Conservation (phyloP, 1,140 invertebrate genomes). For the Diploscapter pachys region DNA sequence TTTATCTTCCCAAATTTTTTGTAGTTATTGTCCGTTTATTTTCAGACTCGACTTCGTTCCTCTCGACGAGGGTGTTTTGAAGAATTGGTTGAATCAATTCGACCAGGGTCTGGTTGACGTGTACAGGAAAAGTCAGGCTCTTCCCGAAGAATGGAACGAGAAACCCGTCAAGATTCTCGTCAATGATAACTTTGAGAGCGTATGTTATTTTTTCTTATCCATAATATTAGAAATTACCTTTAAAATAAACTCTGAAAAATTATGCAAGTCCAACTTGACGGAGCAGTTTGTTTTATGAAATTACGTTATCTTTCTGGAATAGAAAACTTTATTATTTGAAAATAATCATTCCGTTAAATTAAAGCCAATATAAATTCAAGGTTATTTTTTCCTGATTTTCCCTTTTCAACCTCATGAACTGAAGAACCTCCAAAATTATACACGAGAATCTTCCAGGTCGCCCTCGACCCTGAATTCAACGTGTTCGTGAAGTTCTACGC, state of each 20-base stretch:
- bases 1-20: too few species aligned
- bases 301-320: not conserved
- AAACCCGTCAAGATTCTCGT: constrained; percentile 1
- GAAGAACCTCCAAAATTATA: not conserved
- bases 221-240: not conserved
- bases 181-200: constrained; percentile 14
- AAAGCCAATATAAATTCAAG: too few species aligned
- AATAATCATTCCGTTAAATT: too few species aligned
- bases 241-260: not conserved
- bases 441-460: not conserved
- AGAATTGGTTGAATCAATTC: constrained; percentile 3
- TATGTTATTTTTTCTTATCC: not conserved
- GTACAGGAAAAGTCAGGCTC: not conserved
- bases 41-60: too few species aligned
- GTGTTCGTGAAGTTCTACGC: constrained; percentile 18
- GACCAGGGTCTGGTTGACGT: not conserved
- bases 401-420: not conserved
- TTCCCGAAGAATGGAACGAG: constrained; percentile 12
- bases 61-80: too few species aligned
- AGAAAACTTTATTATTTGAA: not conserved
- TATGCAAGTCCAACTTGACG: not conserved
- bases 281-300: constrained; percentile 6
- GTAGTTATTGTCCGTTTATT: too few species aligned
- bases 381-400: not conserved
- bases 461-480: not conserved